Evolutionary conservation across 2,888 invertebrate genomes (phyloP), one percentile per base, ranked within the genome.

Genomic region (Apotomis capreana): DNA sequence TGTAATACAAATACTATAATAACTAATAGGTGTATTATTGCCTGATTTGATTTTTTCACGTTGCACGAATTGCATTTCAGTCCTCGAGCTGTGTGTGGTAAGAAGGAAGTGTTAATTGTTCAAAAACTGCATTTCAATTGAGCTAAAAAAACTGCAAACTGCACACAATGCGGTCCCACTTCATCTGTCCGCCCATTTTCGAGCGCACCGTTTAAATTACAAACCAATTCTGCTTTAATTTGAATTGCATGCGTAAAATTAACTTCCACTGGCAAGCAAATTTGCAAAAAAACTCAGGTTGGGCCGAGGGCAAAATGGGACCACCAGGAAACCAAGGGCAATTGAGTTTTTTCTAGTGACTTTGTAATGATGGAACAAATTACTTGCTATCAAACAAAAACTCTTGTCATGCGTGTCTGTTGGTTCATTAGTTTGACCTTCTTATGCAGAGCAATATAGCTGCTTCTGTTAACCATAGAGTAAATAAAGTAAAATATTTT

Each of bases 221-320:
- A 44, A 36, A 46, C 68, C 52, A 58, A 68, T 55, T 68, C 57
- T 61, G 72, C 58, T 63, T 68, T 57, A 72, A 72, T 72, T 68
- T 72, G 68, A 68, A 72, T 68, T 15, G 72, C 72, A 68, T 68
- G 72, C 68, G 62, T 72, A 63, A 72, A 72, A 68, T 72, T 72
- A 72, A 52, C 62, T 61, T 63, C 13, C 8, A 63, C 44, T 6
- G 55, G 36, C 15, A 15, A 55, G 68, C 40, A 54, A 60, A 65
- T 57, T 58, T n/a, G 15, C 58, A 68, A 70, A 59, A 58, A 26
- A 37, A 36, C 6, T 54, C 10, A 13, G 4, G 44, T 58, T 15
- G 15, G 46, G 13, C 46, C 46, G 52, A 52, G 15, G 9, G n/a
- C 51, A 37, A 71, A 71, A 67, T 70, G 65, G 67, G 72, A 72